phyloP scores from a whole-genome alignment of 2,797 vertebrate species.

The Anabas testudineus region DNA sequence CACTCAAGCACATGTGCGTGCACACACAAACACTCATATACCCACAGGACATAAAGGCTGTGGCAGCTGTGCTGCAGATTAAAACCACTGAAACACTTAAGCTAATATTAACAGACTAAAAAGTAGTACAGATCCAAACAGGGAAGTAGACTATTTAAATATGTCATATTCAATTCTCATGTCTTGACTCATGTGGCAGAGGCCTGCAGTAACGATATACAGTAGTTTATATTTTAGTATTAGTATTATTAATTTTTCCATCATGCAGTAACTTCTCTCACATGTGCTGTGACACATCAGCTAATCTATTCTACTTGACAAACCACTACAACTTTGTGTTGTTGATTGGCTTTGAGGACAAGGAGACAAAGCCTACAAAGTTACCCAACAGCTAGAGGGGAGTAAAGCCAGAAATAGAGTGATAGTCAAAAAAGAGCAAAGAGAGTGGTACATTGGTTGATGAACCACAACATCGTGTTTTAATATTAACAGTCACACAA shows the following conservation, averaged over 20 bases:
- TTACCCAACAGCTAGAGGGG: constrained; percentile 53
- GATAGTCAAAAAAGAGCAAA: constrained; percentile 43
- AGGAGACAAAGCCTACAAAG: constrained; percentile 30
- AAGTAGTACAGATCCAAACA: constrained; percentile 35
- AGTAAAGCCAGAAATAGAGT: constrained; percentile 62
- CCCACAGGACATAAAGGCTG: constrained; percentile 42
- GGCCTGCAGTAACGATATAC: neutral
- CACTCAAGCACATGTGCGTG: constrained; percentile 17
- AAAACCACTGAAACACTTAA: constrained; percentile 52
- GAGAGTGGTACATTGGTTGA: constrained; percentile 55
- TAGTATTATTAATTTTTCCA: constrained; percentile 16
- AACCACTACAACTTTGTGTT: constrained; percentile 9
- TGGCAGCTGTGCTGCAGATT: constrained; percentile 44
- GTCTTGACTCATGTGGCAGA: constrained; percentile 4
- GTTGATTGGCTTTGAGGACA: constrained; percentile 8
- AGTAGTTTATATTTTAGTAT: neutral
- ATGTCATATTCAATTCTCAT: constrained; percentile 1
- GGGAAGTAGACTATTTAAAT: constrained; percentile 21
- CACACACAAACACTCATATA: constrained; percentile 33
- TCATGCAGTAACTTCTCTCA: constrained; percentile 18
- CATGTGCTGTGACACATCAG: constrained; percentile 8
- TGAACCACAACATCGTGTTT: constrained; percentile 58
- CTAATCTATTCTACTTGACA: neutral
- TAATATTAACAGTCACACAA: constrained; percentile 61
- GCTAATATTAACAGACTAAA: constrained; percentile 41